Conservation (phyloP, 1,140 invertebrate species). For the Drosophila auraria region DNA sequence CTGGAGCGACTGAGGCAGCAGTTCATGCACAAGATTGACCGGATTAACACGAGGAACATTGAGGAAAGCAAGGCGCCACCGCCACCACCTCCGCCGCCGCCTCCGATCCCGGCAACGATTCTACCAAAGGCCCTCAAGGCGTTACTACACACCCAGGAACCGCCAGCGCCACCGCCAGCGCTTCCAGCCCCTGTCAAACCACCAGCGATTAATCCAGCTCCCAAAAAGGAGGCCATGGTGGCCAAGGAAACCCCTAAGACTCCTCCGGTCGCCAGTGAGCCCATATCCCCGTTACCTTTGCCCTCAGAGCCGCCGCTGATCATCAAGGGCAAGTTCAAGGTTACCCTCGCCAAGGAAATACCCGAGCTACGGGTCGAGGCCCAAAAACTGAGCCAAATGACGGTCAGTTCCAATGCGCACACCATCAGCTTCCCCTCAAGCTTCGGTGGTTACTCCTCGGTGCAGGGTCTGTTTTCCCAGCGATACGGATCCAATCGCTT, state of each 20-base stretch:
- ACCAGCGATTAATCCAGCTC: not conserved
- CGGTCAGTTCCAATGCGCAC: conserved; percentile 86
- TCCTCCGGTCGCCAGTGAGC: not conserved
- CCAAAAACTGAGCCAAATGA: conserved; percentile 73
- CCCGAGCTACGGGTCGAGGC: conserved; percentile 86
- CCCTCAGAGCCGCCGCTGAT: conserved; percentile 58
- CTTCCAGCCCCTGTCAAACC: conserved; percentile 1
- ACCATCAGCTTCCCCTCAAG: conserved; percentile 88
- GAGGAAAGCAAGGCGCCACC: conserved; percentile 67
- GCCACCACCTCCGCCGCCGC: conserved; percentile 70
- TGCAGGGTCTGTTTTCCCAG: conserved; percentile 85
- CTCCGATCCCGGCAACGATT: conserved; percentile 79
- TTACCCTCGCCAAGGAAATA: conserved; percentile 85
- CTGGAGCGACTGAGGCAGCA: conserved; percentile 76
- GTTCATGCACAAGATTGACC: conserved; percentile 83
- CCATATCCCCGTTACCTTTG: conserved; percentile 29
- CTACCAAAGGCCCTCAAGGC: conserved; percentile 76
- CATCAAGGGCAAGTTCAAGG: conserved; percentile 81
- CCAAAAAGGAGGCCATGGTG: not conserved
- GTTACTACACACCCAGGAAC: conserved; percentile 64
- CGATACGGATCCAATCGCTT: conserved; percentile 77
- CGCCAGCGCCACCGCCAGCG: conserved; percentile 11
- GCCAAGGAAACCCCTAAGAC: not conserved
- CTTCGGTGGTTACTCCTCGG: conserved; percentile 87
- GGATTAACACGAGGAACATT: conserved; percentile 75